Evolutionary conservation across 2,888 invertebrate species (phyloP), one percentile per base, ranked within the genome.

Genomic region (Ceramica pisi): DNA sequence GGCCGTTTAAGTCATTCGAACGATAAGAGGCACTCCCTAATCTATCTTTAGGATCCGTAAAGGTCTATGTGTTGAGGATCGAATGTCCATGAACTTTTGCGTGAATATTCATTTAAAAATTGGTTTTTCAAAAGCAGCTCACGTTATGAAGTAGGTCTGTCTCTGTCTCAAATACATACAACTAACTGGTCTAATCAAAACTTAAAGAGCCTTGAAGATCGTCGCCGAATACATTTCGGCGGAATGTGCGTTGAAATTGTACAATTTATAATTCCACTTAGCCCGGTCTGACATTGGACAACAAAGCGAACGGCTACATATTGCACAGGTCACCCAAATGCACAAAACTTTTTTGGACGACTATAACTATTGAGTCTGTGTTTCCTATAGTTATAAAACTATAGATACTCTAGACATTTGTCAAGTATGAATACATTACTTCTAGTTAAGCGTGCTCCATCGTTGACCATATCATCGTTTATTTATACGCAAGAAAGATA

Each of bases 11-110:
- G 44, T 61, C 14, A n/a, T 2, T 67, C n/a, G 1, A 26, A 26
- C 38, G 60, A 46, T 68, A 62, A 31, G 23, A 19, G 35, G 14
- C 46, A 62, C 68, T 75, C 60, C 68, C 26, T 61, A 7, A 21
- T 44, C 41, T 44, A 55, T 74, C 26, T 57, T 69, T 41, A 51
- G 5, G 26, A 48, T 41, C 35, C 10, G 4, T 53, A 23, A 51
- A 48, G 10, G 7, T 67, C 23, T 67, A 12, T n/a, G 12, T 10
- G 46, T n/a, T 51, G 26, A 57, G 6, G 50, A 10, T 16, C 44
- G 10, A 55, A 50, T 41, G 46, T 46, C 50, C 50, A 21, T 62
- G 26, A 50, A 68, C 35, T 75, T 56, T 55, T 48, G 65, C 14
- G 6, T 21, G 23, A 51, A 55, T 51, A 26, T 50, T 31, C 14